Conservation (phyloP, 2,113 vertebrate genomes). For the Hiodon tergisus region DNA sequence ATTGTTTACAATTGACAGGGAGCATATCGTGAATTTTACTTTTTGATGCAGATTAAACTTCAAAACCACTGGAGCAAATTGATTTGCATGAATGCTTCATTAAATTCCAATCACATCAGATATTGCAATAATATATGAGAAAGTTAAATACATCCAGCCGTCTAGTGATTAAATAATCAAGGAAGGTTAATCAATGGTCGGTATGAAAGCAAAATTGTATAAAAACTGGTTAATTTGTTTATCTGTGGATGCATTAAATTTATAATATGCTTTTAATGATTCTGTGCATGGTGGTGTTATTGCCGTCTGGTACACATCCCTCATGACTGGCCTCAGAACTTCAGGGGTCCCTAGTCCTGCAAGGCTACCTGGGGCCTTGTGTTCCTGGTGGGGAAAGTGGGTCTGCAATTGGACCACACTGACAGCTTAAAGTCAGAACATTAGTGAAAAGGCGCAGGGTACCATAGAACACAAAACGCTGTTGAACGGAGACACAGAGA, state of each 20-base stretch:
- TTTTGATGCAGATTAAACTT: conserved; percentile 3
- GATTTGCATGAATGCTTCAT: conserved; percentile 21
- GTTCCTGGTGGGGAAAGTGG: too few species aligned
- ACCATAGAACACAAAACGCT: too few species aligned
- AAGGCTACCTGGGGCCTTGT: too few species aligned
- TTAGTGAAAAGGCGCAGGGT: too few species aligned
- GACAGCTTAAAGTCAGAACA: too few species aligned
- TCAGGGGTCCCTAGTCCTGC: too few species aligned
- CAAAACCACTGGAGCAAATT: background rate
- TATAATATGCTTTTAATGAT: background rate
- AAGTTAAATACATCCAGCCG: conserved; percentile 4
- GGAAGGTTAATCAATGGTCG: background rate
- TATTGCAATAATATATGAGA: conserved; percentile 12
- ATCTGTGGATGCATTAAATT: background rate
- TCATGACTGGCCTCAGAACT: too few species aligned
- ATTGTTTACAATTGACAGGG: background rate
- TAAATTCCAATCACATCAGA: conserved; percentile 18
- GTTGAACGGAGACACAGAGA: too few species aligned
- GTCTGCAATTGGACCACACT: too few species aligned
- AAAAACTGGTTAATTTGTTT: background rate
- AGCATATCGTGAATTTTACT: background rate
- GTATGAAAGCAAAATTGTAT: conserved; percentile 9
- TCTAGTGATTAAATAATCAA: conserved; percentile 7
- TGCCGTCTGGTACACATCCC: too few species aligned
- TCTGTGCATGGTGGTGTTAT: too few species aligned